Base-by-base conservation (phyloP, 2,797 vertebrate genomes). In the Sitta carolinensis region DNA sequence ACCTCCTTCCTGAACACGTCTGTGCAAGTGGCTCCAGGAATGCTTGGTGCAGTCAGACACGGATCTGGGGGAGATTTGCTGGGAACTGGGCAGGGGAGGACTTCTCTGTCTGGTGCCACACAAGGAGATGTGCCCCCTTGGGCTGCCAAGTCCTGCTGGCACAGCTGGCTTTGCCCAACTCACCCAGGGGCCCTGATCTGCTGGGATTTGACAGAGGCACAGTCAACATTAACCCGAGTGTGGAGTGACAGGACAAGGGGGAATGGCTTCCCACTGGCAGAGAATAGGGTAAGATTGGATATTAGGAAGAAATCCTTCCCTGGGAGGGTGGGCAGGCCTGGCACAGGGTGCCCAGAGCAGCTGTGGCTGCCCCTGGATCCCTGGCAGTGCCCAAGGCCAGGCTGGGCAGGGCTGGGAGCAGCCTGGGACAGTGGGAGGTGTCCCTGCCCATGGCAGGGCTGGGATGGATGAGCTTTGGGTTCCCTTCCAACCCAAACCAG, bases 71-170 rank as follows among this genome's bases (percentile, higher is more conserved):
- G 4, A 12, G 50, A 26, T 23, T 34, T 1, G 0, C 16, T 34
- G 58, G 43, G 27, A 42, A 3, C 22, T 48, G 81, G 43, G 45
- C 18, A 11, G 26, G 30, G 42, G 6, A 22, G 25, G 11, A 15
- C 4, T 42, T 42, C 36, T 42, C 51, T 55, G 34, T 13, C 42
- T 84, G 36, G 51, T 74, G 17, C 20, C 52, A 29, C 4, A 1
- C 18, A 9, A 47, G 32, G n/a, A 26, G 9, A 17, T 29, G 42
- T 29, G 38, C 2, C 34, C 34, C 1, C 19, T n/a, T 0, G 0
- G 5, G 17, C 26, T 57, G 61, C 10, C 30, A 11, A 54, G 19
- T 3, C 45, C 17, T 42, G 10, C 32, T 43, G 48, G 42, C n/a
- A 30, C n/a, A n/a, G 17, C 26, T 59, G 84, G n/a, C 42, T 73